Evolutionary conservation across 2,888 invertebrate species (phyloP).

Genomic region (Pterobdella sp.): DNA sequence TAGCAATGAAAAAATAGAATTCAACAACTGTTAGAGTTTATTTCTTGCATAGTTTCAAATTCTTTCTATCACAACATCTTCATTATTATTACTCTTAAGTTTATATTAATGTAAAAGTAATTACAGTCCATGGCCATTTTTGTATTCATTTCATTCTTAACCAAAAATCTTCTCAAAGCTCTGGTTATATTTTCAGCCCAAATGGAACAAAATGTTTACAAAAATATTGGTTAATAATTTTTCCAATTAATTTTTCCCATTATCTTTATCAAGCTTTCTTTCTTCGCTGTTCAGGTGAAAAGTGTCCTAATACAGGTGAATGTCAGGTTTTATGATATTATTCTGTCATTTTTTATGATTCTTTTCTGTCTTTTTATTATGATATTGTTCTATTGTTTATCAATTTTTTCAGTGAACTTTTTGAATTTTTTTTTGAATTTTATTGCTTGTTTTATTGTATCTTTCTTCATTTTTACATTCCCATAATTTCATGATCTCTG

Average conservation of each 20-base stretch:
- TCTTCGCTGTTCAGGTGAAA: background rate
- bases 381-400: constrained; percentile 10
- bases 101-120: no score
- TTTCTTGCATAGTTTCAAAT: no score
- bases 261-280: background rate
- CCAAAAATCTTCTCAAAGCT: no score
- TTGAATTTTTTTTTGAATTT: background rate
- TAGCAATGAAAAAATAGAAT: no score
- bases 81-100: no score
- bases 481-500: background rate
- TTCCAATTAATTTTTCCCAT: no score
- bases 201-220: no score
- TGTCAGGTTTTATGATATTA: constrained; percentile 14
- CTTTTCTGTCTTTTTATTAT: constrained; percentile 15
- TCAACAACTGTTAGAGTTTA: no score
- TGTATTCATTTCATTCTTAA: no score
- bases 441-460: background rate
- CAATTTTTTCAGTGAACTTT: constrained; percentile 9
- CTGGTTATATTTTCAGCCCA: no score
- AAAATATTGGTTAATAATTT: no score
- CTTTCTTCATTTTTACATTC: background rate
- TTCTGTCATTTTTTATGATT: constrained; percentile 19
- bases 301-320: background rate
- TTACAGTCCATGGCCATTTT: background rate
- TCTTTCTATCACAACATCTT: no score